phyloP scores from a whole-genome alignment of 2,113 vertebrate genomes.

The Cebus imitator region DNA sequence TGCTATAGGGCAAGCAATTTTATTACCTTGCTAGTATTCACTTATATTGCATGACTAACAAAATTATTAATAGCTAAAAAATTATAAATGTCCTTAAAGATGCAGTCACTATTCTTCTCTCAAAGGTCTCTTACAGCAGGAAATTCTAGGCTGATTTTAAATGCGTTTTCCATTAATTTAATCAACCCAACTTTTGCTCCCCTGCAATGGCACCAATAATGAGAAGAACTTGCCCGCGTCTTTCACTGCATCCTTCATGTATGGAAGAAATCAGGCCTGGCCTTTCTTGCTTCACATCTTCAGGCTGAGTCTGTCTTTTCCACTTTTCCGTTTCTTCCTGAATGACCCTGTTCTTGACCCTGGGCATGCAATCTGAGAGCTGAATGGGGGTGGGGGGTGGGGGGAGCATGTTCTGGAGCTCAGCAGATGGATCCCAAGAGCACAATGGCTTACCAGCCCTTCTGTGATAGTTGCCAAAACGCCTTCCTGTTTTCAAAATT shows the following conservation, averaged over 20 bases:
- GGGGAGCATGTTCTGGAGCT: conserved; percentile 66
- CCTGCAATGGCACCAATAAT: conserved; percentile 3
- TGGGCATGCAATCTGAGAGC: conserved; percentile 62
- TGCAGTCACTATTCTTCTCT: conserved; percentile 40
- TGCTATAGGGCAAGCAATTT: conserved; percentile 56
- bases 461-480: conserved; percentile 68
- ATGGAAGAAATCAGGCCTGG: conserved; percentile 41
- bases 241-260: conserved; percentile 22
- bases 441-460: conserved; percentile 66
- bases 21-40: conserved; percentile 65
- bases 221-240: conserved; percentile 25
- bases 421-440: conserved; percentile 74
- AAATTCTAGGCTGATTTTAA: conserved; percentile 51
- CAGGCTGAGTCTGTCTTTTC: conserved; percentile 50
- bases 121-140: conserved; percentile 14
- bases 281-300: conserved; percentile 57
- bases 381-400: conserved; percentile 50
- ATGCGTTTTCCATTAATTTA: conserved; percentile 55
- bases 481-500: conserved; percentile 76
- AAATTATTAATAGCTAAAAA: conserved; percentile 73
- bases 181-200: conserved; percentile 15
- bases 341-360: conserved; percentile 63
- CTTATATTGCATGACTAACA: conserved; percentile 69
- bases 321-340: conserved; percentile 48
- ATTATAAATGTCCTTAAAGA: conserved; percentile 61